These are phyloP conservation scores for Maniola jurtina DNA, from an alignment of 1,140 invertebrate genomes.

Conservation along the genomic window DNA sequence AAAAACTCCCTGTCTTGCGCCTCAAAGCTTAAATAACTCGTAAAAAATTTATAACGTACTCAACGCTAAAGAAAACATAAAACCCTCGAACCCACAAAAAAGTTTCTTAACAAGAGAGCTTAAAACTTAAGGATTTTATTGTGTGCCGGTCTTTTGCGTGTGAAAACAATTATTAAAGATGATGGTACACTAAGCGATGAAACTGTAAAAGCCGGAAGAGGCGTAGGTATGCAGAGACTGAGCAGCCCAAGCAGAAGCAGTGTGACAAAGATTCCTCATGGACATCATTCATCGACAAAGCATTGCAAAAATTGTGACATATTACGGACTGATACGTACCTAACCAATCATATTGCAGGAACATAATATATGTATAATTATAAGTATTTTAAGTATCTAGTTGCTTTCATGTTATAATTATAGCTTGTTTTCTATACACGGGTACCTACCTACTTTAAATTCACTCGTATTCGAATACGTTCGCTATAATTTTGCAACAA, in stretches of 20 bases:
- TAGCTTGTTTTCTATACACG: neutral
- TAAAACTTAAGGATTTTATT: conserved; percentile 30
- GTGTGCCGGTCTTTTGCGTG: conserved; percentile 17
- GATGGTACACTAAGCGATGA: neutral
- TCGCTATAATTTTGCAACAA: conserved; percentile 15
- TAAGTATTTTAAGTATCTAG: too few relatives aligned
- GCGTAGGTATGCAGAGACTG: too few relatives aligned
- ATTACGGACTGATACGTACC: too few relatives aligned
- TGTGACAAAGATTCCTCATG: too few relatives aligned
- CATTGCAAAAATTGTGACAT: too few relatives aligned
- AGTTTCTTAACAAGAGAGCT: conserved; percentile 28
- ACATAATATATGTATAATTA: too few relatives aligned
- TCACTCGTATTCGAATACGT: neutral
- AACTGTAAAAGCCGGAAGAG: too few relatives aligned
- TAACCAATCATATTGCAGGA: too few relatives aligned
- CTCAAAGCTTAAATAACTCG: conserved; percentile 27
- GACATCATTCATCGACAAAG: too few relatives aligned
- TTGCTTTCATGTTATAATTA: too few relatives aligned
- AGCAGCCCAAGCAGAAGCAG: too few relatives aligned
- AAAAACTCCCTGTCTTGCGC: conserved; percentile 4
- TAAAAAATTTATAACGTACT: conserved; percentile 33
- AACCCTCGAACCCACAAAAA: conserved; percentile 27
- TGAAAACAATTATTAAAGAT: neutral
- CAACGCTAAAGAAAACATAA: conserved; percentile 27
- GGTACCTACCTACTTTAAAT: conserved; percentile 2